Evolutionary conservation across 2,888 invertebrate genomes (phyloP).

Genomic region (Agriopis leucophaearia): DNA sequence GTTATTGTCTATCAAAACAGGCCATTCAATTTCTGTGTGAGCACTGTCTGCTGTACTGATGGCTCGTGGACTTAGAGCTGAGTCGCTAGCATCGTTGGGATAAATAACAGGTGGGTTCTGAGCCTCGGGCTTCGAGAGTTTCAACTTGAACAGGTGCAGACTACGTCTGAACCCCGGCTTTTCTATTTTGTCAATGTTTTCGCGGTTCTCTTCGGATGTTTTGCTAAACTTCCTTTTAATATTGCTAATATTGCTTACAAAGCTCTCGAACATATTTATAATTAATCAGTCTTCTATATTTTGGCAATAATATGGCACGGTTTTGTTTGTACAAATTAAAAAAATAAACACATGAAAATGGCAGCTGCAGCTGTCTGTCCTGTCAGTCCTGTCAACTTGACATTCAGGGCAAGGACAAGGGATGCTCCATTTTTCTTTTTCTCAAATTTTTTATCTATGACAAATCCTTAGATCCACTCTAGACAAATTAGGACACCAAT

Average conservation of each 20-base stretch:
- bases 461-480: constrained; percentile 17
- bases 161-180: constrained; percentile 70
- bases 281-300: constrained; percentile 78
- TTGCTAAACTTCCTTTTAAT: constrained; percentile 78
- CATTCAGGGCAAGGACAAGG: constrained; percentile 80
- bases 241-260: constrained; percentile 76
- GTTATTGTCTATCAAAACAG: constrained; percentile 79
- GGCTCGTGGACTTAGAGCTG: constrained; percentile 85
- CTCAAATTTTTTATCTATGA: constrained; percentile 52
- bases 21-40: constrained; percentile 85
- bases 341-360: constrained; percentile 48
- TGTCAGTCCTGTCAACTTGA: constrained; percentile 66
- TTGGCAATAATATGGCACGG: constrained; percentile 77
- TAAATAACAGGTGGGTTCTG: constrained; percentile 57
- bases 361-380: constrained; percentile 47
- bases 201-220: constrained; percentile 63
- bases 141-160: constrained; percentile 71
- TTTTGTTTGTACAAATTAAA: constrained; percentile 56
- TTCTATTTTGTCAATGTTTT: constrained; percentile 59
- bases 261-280: constrained; percentile 79
- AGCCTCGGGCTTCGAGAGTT: constrained; percentile 64
- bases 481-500: constrained; percentile 2
- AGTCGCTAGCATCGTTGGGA: constrained; percentile 62
- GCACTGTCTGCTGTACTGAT: constrained; percentile 77
- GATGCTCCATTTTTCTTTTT: constrained; percentile 69